phyloP scores from a whole-genome alignment of 2,888 invertebrate species.

The Diarsia brunnea region DNA sequence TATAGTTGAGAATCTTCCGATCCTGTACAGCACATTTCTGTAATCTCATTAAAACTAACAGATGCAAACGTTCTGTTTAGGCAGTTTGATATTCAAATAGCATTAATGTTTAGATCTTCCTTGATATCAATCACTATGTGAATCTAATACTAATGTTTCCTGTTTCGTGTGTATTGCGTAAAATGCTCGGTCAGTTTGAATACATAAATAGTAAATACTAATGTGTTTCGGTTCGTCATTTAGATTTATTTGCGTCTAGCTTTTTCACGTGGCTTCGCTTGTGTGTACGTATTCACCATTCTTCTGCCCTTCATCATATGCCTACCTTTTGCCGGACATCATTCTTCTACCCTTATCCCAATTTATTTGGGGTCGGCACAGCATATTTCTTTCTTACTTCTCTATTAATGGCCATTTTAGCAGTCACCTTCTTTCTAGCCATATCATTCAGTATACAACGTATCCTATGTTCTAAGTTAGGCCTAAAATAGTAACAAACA shows the following conservation, averaged over 20 bases:
- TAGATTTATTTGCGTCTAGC: background rate
- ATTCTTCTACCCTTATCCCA: too few relatives aligned
- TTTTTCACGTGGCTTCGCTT: background rate
- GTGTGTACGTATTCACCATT: too few relatives aligned
- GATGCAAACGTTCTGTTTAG: background rate
- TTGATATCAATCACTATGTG: slow-evolving; percentile 58
- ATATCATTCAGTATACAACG: too few relatives aligned
- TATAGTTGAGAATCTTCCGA: too few relatives aligned
- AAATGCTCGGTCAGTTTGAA: slow-evolving; percentile 20
- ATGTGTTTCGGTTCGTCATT: background rate
- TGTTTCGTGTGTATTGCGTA: slow-evolving; percentile 35
- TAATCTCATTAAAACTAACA: background rate
- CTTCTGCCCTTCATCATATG: too few relatives aligned
- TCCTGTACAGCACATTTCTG: background rate
- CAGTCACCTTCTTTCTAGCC: too few relatives aligned
- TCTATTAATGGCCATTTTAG: too few relatives aligned
- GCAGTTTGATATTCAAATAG: slow-evolving; percentile 52
- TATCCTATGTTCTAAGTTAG: too few relatives aligned
- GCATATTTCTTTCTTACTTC: too few relatives aligned
- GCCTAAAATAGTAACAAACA: too few relatives aligned
- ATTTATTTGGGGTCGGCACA: too few relatives aligned
- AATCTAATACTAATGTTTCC: slow-evolving; percentile 55
- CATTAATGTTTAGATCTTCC: slow-evolving; percentile 51
- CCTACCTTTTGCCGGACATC: too few relatives aligned
- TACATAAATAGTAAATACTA: slow-evolving; percentile 11